Base-by-base conservation (phyloP, 2,113 vertebrate genomes). In the Hippocampus abdominalis region DNA sequence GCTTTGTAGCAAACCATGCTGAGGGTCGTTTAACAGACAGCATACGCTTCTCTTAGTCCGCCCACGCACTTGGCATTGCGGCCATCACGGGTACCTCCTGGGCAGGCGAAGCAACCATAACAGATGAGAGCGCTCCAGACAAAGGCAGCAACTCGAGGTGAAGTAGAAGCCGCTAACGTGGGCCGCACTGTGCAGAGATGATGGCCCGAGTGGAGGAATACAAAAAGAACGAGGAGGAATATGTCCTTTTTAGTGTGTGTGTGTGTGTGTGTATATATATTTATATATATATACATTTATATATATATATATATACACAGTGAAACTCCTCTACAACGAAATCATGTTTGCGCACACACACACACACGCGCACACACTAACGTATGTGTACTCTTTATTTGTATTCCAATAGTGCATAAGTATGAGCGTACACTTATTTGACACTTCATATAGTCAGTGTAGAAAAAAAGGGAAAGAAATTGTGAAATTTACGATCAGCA, bases 41-140 rank as follows among this genome's bases (percentile, higher is more conserved):
- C 87, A 89, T 89, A 91, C 76, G 90, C 77, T 61, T 77, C 74
- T 78, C 66, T 82, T 82, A 83, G 78, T 76, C 49, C 80, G 74
- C 83, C 80, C 74, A 78, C 83, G 71, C 79, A 78, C 73, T 84
- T 89, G 88, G 86, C 87, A 82, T 54, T 56, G 76, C 79, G 83
- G 80, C 86, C 80, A 81, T 75, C 78, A 79, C 75, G 64, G 64
- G 75, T 80, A 76, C 78, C 90, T 89, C 49, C 74, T 65, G 86
- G 90, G 85, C 40, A 36, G 74, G 68, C 69, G 78, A 66, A 68
- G 80, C 82, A 82, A 85, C 87, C 85, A 86, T 57, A 82, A 49
- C 80, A 88, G 85, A 85, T 78, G 70, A 84, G 74, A 82, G 72
- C 36, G 71, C 66, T 82, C 73, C 75, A 84, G 86, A 89, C 73